Percentiles rank a stretch among this genome's conserved stretches.
Evolutionary conservation across 2,113 vertebrate species (phyloP).

Genomic region (Lasiurus borealis): DNA sequence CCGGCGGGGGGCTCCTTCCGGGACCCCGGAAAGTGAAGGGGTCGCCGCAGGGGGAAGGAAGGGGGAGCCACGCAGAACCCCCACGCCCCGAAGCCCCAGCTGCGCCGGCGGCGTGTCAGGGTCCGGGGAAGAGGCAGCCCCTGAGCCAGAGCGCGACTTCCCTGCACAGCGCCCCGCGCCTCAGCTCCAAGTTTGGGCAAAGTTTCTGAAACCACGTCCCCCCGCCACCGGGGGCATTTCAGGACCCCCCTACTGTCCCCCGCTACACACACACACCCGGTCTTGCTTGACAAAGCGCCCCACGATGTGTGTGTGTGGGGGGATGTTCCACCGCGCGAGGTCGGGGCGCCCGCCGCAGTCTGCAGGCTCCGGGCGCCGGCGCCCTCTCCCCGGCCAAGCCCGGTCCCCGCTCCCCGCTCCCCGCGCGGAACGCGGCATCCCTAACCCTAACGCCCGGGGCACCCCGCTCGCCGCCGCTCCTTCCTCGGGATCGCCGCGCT

Average conservation of each 20-base stretch:
- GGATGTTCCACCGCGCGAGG: background rate
- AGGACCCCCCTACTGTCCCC: background rate
- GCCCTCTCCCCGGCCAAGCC: background rate
- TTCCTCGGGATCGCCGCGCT: background rate
- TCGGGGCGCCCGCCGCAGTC: conserved; percentile 48
- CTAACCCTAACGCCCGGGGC: background rate
- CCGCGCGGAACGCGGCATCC: too few relatives aligned
- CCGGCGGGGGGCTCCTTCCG: background rate
- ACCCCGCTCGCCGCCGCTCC: too few relatives aligned
- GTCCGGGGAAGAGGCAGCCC: too few relatives aligned
- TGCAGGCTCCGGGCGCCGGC: conserved; percentile 52
- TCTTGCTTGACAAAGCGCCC: conserved; percentile 59
- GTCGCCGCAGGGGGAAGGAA: too few relatives aligned
- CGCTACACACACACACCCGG: too few relatives aligned
- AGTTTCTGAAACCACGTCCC: conserved; percentile 80
- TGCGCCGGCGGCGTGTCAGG: too few relatives aligned
- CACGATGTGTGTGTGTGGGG: background rate
- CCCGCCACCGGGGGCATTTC: conserved; percentile 64
- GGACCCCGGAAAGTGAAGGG: background rate
- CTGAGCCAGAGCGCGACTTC: too few relatives aligned
- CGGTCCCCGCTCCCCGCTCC: too few relatives aligned
- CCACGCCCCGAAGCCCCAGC: too few relatives aligned
- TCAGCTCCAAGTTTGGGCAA: conserved; percentile 83
- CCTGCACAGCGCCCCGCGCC: background rate
- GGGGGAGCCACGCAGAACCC: too few relatives aligned